These are phyloP conservation scores for Gobio gobio DNA, from an alignment of 2,113 vertebrate species.

Conservation along the genomic window DNA sequence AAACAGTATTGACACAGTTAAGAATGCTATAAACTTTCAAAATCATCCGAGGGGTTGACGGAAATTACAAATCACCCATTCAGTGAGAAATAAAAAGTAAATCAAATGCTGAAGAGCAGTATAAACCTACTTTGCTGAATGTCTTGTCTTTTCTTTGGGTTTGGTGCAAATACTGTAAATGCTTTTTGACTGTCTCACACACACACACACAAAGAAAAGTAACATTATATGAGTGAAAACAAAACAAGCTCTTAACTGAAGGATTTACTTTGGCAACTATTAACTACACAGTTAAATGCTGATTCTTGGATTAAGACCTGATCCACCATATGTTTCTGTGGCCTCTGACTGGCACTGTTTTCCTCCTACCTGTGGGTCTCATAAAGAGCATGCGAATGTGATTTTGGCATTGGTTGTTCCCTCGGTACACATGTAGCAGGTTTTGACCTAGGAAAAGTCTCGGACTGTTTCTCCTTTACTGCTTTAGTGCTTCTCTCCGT, in stretches of 20 bases:
- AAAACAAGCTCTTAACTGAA: not conserved
- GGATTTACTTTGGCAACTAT: not conserved
- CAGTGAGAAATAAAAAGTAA: not conserved
- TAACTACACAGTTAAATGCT: not conserved
- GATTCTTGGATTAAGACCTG: conserved; percentile 53
- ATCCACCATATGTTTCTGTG: conserved; percentile 40
- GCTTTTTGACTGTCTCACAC: conserved; percentile 65
- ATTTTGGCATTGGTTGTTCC: conserved; percentile 1
- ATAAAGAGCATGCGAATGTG: not conserved
- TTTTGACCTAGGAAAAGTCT: conserved; percentile 15
- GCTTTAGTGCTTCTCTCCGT: not conserved
- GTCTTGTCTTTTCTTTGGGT: conserved; percentile 69
- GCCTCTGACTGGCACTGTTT: not conserved
- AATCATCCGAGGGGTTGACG: not conserved
- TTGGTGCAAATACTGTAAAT: conserved; percentile 72
- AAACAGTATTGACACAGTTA: not conserved
- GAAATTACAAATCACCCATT: not conserved
- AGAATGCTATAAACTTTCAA: no score
- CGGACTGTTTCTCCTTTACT: not conserved
- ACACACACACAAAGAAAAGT: not conserved
- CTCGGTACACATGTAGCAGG: not conserved
- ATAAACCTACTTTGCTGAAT: conserved; percentile 71
- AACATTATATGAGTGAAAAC: not conserved
- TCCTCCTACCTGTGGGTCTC: conserved; percentile 47
- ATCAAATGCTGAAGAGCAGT: not conserved